These are phyloP conservation scores for Tetranychus urticae DNA, from an alignment of 1,140 invertebrate genomes.

Conservation along the genomic window DNA sequence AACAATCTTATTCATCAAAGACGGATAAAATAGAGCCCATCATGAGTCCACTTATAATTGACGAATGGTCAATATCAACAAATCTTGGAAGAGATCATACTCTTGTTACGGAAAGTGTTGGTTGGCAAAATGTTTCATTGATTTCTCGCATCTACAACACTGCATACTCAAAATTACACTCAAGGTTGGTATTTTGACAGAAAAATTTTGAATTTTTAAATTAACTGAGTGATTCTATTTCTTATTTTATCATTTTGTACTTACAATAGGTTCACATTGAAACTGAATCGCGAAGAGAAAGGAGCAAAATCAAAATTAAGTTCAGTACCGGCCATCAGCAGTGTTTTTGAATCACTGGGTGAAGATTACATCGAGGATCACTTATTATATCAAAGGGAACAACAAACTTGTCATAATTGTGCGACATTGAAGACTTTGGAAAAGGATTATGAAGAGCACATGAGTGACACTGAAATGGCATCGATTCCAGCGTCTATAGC, in stretches of 20 bases:
- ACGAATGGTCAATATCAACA: slow-evolving; percentile 2
- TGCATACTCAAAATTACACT: slow-evolving; percentile 9
- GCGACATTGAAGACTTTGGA: not conserved
- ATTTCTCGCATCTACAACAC: slow-evolving; percentile 4
- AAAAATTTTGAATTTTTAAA: not conserved
- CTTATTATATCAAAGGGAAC: not conserved
- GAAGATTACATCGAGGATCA: slow-evolving; percentile 2
- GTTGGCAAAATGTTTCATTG: slow-evolving; percentile 11
- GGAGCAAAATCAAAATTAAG: not conserved
- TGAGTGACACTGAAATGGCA: slow-evolving; percentile 4
- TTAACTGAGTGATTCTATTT: not conserved
- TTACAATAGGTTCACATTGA: not conserved
- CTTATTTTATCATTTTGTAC: not conserved
- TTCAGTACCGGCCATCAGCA: not conserved
- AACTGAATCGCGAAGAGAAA: not conserved
- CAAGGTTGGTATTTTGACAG: not conserved
- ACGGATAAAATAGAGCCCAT: no score
- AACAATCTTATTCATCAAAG: not conserved
- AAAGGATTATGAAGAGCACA: not conserved
- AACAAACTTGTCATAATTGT: slow-evolving; percentile 5
- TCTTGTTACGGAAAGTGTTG: not conserved
- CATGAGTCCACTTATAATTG: not conserved
- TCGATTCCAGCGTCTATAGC: slow-evolving; percentile 3
- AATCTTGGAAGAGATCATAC: slow-evolving; percentile 6
- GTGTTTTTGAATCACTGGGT: slow-evolving; percentile 1